Evolutionary conservation across 2,113 vertebrate genomes (phyloP).

Genomic region (Callocephalon fimbriatum): DNA sequence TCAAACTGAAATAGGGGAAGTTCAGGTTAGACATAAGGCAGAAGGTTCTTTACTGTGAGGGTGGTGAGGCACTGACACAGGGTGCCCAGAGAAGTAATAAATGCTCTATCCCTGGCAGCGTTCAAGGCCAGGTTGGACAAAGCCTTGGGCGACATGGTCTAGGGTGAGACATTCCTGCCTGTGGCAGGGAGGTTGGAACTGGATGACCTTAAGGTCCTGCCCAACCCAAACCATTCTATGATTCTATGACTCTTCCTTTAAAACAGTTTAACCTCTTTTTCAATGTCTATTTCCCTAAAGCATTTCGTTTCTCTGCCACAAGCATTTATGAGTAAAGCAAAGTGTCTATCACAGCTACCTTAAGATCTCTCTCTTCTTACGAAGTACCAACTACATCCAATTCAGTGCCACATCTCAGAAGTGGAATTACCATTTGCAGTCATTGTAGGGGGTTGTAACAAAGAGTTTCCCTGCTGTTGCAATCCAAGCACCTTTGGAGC

Average conservation of each 20-base stretch:
- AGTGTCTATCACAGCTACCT: background rate
- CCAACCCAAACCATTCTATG: background rate
- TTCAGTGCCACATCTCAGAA: background rate
- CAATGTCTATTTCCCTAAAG: background rate
- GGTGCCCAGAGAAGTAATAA: background rate
- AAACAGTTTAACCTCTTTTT: background rate
- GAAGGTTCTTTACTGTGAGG: background rate
- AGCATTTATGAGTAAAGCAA: background rate
- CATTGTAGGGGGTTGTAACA: background rate
- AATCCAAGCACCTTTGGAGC: background rate
- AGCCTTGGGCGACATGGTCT: no score
- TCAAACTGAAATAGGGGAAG: background rate
- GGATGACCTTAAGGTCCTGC: background rate
- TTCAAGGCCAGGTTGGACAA: background rate
- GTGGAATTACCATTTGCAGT: background rate
- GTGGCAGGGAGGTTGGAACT: background rate
- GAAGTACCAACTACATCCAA: background rate
- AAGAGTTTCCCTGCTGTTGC: background rate
- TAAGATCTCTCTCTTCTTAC: background rate
- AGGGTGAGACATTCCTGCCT: background rate
- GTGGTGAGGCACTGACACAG: background rate
- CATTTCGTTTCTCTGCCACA: constrained; percentile 31
- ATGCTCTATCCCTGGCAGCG: background rate
- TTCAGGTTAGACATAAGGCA: background rate
- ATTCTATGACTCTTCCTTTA: background rate